Evolutionary conservation across 2,113 vertebrate genomes (phyloP), one percentile per base, ranked within the genome.

Genomic region (Ctenodactylus gundi): DNA sequence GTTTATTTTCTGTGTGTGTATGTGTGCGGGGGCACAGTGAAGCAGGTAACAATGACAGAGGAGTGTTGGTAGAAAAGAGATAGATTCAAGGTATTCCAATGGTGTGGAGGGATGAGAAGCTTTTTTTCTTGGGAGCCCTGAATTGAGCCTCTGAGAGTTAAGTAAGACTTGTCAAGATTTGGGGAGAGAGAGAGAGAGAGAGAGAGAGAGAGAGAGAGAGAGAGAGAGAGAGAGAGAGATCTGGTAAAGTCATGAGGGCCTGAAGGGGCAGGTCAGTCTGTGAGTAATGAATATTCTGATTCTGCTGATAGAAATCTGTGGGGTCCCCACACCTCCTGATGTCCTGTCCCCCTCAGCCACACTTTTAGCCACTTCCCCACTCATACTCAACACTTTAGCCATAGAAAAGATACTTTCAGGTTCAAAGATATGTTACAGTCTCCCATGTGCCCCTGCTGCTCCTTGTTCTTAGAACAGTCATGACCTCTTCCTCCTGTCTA

Each of bases 231-330:
- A 41, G 39, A 53, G 15, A 9, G 1, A 8, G 4, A 13, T n/a
- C n/a, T 6, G 5, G 18, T 6, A 15, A 31, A 64, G 39, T 72
- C 46, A 10, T 3, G 0, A 25, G 23, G 23, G 31, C 4, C 3
- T 8, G 27, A 31, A 64, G 76, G 9, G 15, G 18, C 18, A 21
- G 18, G n/a, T 29, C 4, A 12, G 3, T 25, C 20, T 82, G 67
- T 13, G 36, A 62, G 13, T 0, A 1, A 18, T 10, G 3, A 31
- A 46, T 51, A 27, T 91, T 85, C n/a, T 25, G 12, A 27, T 91
- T 85, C n/a, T 25, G 12, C 31, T 55, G 49, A 53, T 27, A 44
- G 13, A 20, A 6, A 17, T n/a, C 39, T 36, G n/a, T 23, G 36
- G 3, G 1, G 14, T 77, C 41, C 11, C 41, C 12, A 21, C 7